phyloP scores from a whole-genome alignment of 2,888 invertebrate species.

The Lithophane leautieri region DNA sequence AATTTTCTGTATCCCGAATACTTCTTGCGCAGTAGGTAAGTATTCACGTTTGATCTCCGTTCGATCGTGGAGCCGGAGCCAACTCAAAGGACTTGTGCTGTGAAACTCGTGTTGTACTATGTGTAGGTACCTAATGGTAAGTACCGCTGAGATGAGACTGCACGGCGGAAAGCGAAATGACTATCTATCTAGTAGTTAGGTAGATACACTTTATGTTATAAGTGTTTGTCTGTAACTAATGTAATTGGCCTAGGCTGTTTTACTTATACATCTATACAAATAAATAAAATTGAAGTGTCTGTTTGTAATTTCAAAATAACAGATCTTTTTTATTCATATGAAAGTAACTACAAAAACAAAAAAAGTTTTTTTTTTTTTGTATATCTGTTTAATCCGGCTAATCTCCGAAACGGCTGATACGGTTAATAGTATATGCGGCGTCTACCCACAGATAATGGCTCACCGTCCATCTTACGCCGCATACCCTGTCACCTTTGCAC shows the following conservation, averaged over 20 bases:
- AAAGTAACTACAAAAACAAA: too few species aligned
- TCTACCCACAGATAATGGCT: too few species aligned
- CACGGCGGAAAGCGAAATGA: neutral
- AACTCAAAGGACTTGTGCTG: slow-evolving; percentile 18
- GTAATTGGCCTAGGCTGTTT: neutral
- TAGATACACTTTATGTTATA: too few species aligned
- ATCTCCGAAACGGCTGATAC: too few species aligned
- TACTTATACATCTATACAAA: neutral
- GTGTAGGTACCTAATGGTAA: neutral
- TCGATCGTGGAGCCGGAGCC: neutral
- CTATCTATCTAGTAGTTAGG: neutral
- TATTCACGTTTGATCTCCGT: slow-evolving; percentile 14
- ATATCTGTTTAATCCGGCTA: too few species aligned
- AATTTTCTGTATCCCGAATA: neutral
- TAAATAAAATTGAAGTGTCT: too few species aligned
- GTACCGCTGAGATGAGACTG: neutral
- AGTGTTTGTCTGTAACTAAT: neutral
- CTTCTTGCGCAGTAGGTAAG: neutral
- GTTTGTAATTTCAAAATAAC: too few species aligned
- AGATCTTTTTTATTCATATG: too few species aligned
- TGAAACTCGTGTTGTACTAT: neutral
- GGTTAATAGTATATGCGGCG: too few species aligned
- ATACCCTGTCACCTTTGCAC: too few species aligned
- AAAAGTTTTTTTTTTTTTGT: too few species aligned
- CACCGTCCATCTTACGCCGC: too few species aligned